phyloP scores from a whole-genome alignment of 1,140 invertebrate species.

The Notospermus geniculatus region DNA sequence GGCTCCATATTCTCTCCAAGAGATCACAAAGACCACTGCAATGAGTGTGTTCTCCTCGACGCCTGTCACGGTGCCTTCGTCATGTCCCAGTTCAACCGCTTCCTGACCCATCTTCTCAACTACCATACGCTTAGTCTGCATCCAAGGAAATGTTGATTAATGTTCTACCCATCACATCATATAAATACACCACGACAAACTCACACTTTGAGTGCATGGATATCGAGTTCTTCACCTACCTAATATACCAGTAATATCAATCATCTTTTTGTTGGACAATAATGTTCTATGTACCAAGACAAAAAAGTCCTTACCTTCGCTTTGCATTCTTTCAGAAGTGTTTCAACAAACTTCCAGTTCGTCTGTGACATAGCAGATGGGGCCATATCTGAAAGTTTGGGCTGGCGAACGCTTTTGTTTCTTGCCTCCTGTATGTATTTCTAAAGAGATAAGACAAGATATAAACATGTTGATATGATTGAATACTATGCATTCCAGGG shows the following conservation, averaged over 20 bases:
- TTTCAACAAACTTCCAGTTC: conserved; percentile 98
- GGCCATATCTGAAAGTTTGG: conserved; percentile 52
- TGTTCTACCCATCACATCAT: too few relatives aligned
- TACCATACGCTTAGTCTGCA: conserved; percentile 95
- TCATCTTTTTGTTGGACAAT: too few relatives aligned
- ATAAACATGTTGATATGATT: too few relatives aligned
- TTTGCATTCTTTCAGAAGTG: conserved; percentile 72
- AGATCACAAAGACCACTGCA: conserved; percentile 91
- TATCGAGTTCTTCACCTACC: not conserved
- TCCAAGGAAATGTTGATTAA: conserved; percentile 18
- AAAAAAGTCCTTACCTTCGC: conserved; percentile 67
- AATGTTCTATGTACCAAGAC: too few relatives aligned
- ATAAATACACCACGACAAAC: not conserved
- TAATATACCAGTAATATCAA: too few relatives aligned
- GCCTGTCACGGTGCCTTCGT: conserved; percentile 64
- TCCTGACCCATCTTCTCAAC: conserved; percentile 95
- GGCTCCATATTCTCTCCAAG: conserved; percentile 95
- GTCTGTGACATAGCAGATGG: conserved; percentile 73
- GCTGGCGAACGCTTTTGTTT: conserved; percentile 45
- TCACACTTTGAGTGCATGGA: not conserved
- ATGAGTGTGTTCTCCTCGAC: conserved; percentile 98
- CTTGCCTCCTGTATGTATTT: conserved; percentile 55
- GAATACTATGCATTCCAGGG: too few relatives aligned
- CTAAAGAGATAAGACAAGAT: conserved; percentile 32
- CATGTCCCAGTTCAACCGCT: conserved; percentile 77